Conservation (phyloP, 2,888 invertebrate genomes). For the Parochlus steinenii region DNA sequence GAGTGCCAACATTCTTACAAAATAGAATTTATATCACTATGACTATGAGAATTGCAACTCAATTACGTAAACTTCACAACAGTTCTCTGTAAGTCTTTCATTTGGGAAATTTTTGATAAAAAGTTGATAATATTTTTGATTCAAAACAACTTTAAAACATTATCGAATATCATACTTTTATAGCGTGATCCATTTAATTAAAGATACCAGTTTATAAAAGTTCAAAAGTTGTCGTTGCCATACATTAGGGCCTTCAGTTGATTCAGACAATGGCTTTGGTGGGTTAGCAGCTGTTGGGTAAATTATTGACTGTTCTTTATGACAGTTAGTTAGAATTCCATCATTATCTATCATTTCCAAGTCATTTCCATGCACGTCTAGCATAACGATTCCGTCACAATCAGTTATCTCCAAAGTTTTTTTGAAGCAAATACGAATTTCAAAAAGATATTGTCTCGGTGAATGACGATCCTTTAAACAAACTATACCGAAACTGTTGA, state of each 20-base stretch:
- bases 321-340: conserved; percentile 43
- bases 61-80: no score
- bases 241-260: conserved; percentile 18
- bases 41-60: no score
- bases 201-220: conserved; percentile 37
- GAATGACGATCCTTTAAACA: no score
- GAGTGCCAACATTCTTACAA: no score
- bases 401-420: conserved; percentile 44
- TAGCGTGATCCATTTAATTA: conserved; percentile 45
- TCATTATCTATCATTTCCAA: no score
- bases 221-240: conserved; percentile 33
- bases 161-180: conserved; percentile 28
- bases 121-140: no score
- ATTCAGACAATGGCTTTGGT: conserved; percentile 15
- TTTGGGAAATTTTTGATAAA: no score
- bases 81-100: no score
- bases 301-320: conserved; percentile 32
- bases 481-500: no score
- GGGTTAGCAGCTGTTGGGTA: conserved; percentile 40
- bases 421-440: conserved; percentile 58
- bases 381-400: conserved; percentile 40
- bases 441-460: conserved; percentile 47
- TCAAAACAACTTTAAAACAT: no score
- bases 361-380: conserved; percentile 22
- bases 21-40: no score